Base-by-base conservation (phyloP, 2,113 vertebrate genomes). In the Eptesicus fuscus region DNA sequence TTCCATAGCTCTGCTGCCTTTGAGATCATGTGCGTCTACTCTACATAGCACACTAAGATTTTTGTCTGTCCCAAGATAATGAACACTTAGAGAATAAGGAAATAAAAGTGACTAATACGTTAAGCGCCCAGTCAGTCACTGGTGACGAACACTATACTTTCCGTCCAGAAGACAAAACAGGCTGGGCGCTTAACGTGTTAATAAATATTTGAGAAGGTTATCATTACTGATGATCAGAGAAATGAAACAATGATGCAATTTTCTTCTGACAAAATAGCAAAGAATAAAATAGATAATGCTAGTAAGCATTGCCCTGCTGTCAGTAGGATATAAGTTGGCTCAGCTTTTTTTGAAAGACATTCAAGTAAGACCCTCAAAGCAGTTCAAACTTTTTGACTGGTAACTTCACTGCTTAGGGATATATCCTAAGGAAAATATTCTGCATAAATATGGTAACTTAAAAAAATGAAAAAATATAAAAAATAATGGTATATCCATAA, bases 361-460 rank as follows among this genome's bases (percentile, higher is more conserved):
- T 88, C 71, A 83, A 82, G 23, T 51, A 56, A 74, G 78, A 76
- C 32, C 18, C 22, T 85, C 88, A 76, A 91, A 79, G 47, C 17
- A 80, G 51, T 69, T 94, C 49, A 91, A 16, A 84, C 20, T 89
- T 93, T 95, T 70, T 92, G 71, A 88, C 53, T 30, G 30, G 25
- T 61, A 76, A 79, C 20, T 63, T 49, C 13, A 88, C 65, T 84
- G 95, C 32, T 83, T 83, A 56, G 25, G 56, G 42, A 14, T 71
- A 35, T 73, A 77, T 80, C 30, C 14, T 86, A 86, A 74, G 28
- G 37, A 40, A n/a, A 18, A 22, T 30, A 63, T 28, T 53, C 47
- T 77, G 5, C 6, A 91, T 67, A 79, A 79, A 69, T 32, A 73
- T 82, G 37, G 25, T 85, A 71, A 77, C 17, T 22, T 83, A 25